Percentiles rank a stretch among this genome's conserved stretches.
These are phyloP conservation scores for Oegoconia quadripuncta DNA, from an alignment of 2,888 invertebrate species.

Conservation along the genomic window DNA sequence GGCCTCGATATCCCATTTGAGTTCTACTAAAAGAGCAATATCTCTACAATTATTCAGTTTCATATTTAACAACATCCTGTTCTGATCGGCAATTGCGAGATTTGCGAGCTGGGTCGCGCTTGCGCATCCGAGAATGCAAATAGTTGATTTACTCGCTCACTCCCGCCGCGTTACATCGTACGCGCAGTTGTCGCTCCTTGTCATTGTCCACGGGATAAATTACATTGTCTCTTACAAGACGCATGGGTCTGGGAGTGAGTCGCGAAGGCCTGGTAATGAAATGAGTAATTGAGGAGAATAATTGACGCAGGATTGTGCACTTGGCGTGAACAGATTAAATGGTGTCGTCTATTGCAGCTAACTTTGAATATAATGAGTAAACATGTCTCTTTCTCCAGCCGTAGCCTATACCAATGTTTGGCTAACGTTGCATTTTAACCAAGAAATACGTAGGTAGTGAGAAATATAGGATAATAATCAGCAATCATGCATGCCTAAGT, in stretches of 20 bases:
- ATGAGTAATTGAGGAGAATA: conserved; percentile 50
- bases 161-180: conserved; percentile 40
- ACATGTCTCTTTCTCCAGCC: no score
- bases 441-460: no score
- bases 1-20: no score
- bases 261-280: conserved; percentile 48
- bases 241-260: conserved; percentile 46
- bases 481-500: no score
- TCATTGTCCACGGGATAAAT: conserved; percentile 39
- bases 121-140: conserved; percentile 44
- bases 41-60: no score
- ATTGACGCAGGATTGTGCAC: conserved; percentile 24
- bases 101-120: neutral
- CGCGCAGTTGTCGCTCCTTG: conserved; percentile 6
- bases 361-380: no score
- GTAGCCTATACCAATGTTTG: no score
- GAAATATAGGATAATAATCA: no score
- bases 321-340: no score
- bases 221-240: conserved; percentile 54
- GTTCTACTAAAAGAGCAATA: no score
- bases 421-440: no score
- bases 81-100: neutral
- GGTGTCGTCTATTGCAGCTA: no score
- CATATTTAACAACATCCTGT: conserved; percentile 10
- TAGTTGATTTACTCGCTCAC: conserved; percentile 68